These are phyloP conservation scores for Ophioderma brevispina DNA, from an alignment of 35 echinoderm and acorn worm species.

Conservation along the genomic window DNA sequence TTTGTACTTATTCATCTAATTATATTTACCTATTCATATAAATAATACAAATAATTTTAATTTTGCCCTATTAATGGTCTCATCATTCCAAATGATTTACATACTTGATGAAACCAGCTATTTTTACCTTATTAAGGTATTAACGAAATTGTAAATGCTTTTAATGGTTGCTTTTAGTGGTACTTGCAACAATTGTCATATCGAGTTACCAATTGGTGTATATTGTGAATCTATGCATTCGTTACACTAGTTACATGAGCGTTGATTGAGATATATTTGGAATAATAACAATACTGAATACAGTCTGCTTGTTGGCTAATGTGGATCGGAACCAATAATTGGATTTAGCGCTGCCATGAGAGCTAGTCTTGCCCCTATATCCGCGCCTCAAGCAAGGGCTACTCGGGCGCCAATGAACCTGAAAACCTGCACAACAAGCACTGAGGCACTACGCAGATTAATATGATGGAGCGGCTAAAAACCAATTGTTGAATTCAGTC, in stretches of 20 bases:
- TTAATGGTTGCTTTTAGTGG: too few relatives aligned
- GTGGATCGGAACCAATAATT: constrained; percentile 13
- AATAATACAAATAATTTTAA: too few relatives aligned
- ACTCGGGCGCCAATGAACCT: constrained; percentile 1
- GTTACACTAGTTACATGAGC: not conserved
- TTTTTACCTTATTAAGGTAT: too few relatives aligned
- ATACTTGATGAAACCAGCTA: too few relatives aligned
- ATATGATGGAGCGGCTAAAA: not conserved
- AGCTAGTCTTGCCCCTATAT: not conserved
- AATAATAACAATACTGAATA: not conserved
- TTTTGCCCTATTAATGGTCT: too few relatives aligned
- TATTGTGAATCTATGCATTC: not conserved
- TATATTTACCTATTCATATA: too few relatives aligned
- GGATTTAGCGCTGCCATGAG: not conserved
- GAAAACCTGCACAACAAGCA: not conserved
- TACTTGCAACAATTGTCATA: too few relatives aligned
- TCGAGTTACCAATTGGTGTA: too few relatives aligned
- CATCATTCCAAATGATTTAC: too few relatives aligned
- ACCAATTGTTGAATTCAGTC: not conserved
- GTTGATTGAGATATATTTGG: not conserved
- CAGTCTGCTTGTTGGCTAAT: not conserved
- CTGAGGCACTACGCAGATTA: not conserved
- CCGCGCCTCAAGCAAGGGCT: not conserved
- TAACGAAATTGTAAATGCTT: too few relatives aligned
- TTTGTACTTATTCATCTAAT: too few relatives aligned